Percentiles rank a stretch among this genome's conserved stretches.
Conservation (phyloP, 2,888 invertebrate species). For the Drosophila longiperda region DNA sequence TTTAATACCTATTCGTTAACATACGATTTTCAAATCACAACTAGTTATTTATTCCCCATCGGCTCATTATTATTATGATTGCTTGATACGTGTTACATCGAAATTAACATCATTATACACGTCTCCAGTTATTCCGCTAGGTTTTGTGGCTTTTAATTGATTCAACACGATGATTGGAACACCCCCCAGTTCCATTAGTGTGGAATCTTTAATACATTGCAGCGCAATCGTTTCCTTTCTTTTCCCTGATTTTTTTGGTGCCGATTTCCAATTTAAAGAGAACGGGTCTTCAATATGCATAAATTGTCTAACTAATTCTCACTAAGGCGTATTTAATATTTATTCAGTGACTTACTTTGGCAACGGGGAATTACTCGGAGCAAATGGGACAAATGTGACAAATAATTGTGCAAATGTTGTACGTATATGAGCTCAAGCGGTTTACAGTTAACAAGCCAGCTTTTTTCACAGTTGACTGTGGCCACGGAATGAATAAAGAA, state of each 20-base stretch:
- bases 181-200: neutral
- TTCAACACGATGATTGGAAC: conserved; percentile 7
- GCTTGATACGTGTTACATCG: conserved; percentile 12
- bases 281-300: conserved; percentile 15
- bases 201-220: conserved; percentile 5
- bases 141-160: conserved; percentile 29
- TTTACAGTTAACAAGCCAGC: conserved; percentile 25
- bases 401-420: conserved; percentile 38
- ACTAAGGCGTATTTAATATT: conserved; percentile 7
- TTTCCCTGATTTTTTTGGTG: neutral
- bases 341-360: neutral
- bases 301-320: conserved; percentile 25
- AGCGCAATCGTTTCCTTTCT: conserved; percentile 3
- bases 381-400: conserved; percentile 27
- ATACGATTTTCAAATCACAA: conserved; percentile 14
- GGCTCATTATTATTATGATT: conserved; percentile 15
- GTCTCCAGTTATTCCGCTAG: conserved; percentile 12
- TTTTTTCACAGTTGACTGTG: neutral
- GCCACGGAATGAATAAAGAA: conserved; percentile 19
- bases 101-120: conserved; percentile 24
- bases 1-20: neutral
- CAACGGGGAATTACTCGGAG: conserved; percentile 44
- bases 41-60: conserved; percentile 8
- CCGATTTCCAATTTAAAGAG: conserved; percentile 1
- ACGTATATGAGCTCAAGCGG: conserved; percentile 18